These are phyloP conservation scores for Champsocephalus esox DNA, from an alignment of 2,797 vertebrate species.

Conservation along the genomic window DNA sequence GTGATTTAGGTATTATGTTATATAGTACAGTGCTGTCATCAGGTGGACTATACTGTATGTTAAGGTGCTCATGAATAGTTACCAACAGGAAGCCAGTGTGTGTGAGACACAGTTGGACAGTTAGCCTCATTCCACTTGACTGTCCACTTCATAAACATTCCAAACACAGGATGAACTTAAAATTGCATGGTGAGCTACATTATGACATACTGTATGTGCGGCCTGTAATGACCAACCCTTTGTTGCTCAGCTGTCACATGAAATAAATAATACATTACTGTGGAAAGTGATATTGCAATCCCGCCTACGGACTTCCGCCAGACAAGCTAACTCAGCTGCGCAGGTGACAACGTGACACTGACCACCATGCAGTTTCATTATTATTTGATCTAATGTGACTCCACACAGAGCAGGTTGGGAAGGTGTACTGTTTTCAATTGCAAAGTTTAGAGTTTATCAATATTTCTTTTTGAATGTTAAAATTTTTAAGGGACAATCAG, in stretches of 20 bases:
- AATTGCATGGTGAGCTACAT: conserved; percentile 28
- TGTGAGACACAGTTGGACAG: neutral
- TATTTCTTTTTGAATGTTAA: neutral
- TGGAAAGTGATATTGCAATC: conserved; percentile 76
- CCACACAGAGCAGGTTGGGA: neutral
- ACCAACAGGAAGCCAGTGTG: neutral
- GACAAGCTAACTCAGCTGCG: conserved; percentile 57
- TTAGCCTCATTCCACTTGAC: neutral
- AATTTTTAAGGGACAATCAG: neutral
- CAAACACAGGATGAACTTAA: conserved; percentile 34
- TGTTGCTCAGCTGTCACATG: conserved; percentile 45
- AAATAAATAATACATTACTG: conserved; percentile 79
- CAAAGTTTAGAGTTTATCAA: neutral
- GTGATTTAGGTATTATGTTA: neutral
- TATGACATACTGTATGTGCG: conserved; percentile 23
- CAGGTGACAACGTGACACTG: conserved; percentile 23
- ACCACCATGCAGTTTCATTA: conserved; percentile 35
- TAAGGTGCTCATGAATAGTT: neutral
- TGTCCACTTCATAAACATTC: conserved; percentile 18
- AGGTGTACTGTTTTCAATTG: neutral
- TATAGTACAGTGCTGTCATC: neutral
- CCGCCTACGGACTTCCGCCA: conserved; percentile 56
- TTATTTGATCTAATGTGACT: conserved; percentile 19
- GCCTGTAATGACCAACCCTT: conserved; percentile 22
- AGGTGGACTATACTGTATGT: conserved; percentile 23